These are phyloP conservation scores for Tetragnatha versicolor DNA, from an alignment of 1,140 invertebrate species.

Conservation along the genomic window DNA sequence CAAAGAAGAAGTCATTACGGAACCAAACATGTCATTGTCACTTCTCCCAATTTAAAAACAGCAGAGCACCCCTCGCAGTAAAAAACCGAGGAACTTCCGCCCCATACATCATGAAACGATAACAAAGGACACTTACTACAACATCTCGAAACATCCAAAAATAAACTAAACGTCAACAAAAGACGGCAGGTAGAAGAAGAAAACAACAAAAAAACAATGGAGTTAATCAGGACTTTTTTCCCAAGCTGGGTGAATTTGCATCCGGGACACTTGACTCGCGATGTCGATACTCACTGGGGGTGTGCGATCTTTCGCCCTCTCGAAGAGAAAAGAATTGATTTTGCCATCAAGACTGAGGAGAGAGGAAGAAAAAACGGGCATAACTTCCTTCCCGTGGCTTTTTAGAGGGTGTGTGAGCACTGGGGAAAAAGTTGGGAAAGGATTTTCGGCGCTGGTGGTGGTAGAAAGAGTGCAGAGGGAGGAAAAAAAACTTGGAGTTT, in stretches of 20 bases:
- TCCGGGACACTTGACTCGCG: no score
- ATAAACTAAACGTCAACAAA: background rate
- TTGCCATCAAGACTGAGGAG: background rate
- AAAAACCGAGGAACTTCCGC: no score
- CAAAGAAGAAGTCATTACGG: no score
- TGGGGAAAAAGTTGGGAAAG: background rate
- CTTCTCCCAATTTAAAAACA: no score
- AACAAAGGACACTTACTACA: constrained; percentile 7
- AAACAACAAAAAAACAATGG: background rate
- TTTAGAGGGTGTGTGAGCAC: background rate
- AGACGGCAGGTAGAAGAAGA: no score
- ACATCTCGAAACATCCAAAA: constrained; percentile 8
- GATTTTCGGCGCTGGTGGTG: background rate
- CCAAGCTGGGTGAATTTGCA: no score
- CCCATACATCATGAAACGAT: no score
- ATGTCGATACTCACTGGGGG: background rate
- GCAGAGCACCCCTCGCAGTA: no score
- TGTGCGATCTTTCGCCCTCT: background rate
- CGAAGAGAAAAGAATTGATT: constrained; percentile 20
- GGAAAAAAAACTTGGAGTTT: no score
- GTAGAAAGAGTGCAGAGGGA: background rate
- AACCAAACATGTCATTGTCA: no score
- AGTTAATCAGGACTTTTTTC: background rate
- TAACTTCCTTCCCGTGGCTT: background rate
- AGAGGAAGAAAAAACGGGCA: background rate